Conservation (phyloP, 2,888 invertebrate species). For the Cheiracanthium punctorium region DNA sequence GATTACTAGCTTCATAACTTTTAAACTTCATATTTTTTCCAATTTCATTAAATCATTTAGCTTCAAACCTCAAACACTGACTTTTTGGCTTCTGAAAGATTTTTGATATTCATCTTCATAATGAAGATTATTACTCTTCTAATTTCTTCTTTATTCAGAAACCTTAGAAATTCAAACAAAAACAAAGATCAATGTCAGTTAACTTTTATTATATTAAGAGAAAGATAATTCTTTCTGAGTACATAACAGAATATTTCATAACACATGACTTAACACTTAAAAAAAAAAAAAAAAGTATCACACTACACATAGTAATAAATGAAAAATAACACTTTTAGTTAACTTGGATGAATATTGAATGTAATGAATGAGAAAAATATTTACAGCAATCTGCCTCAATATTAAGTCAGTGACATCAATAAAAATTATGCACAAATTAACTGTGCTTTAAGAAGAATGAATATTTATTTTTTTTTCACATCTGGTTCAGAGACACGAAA, state of each 20-base stretch:
- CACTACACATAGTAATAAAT: slow-evolving; percentile 15
- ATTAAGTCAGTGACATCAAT: slow-evolving; percentile 13
- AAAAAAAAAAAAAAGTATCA: slow-evolving; percentile 9
- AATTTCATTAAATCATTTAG: slow-evolving; percentile 17
- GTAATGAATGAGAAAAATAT: slow-evolving; percentile 39
- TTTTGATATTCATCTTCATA: slow-evolving; percentile 58
- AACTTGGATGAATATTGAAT: not conserved
- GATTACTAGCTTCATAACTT: slow-evolving; percentile 46
- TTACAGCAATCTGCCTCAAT: slow-evolving; percentile 34
- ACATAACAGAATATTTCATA: slow-evolving; percentile 15
- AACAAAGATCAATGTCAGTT: slow-evolving; percentile 64
- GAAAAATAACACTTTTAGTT: not conserved
- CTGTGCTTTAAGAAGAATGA: slow-evolving; percentile 21
- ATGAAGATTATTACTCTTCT: slow-evolving; percentile 64
- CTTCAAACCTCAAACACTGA: slow-evolving; percentile 35
- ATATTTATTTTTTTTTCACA: slow-evolving; percentile 9
- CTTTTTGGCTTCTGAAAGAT: slow-evolving; percentile 54
- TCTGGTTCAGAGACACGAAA: not conserved
- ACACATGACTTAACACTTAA: slow-evolving; percentile 15
- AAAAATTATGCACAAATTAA: not conserved
- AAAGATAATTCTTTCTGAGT: slow-evolving; percentile 41
- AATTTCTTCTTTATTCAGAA: slow-evolving; percentile 61
- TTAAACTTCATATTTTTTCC: slow-evolving; percentile 30
- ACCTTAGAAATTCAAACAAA: slow-evolving; percentile 70
- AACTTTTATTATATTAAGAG: slow-evolving; percentile 55